Conservation (phyloP, 2,113 vertebrate genomes). For the Xyliphius kryptos region DNA sequence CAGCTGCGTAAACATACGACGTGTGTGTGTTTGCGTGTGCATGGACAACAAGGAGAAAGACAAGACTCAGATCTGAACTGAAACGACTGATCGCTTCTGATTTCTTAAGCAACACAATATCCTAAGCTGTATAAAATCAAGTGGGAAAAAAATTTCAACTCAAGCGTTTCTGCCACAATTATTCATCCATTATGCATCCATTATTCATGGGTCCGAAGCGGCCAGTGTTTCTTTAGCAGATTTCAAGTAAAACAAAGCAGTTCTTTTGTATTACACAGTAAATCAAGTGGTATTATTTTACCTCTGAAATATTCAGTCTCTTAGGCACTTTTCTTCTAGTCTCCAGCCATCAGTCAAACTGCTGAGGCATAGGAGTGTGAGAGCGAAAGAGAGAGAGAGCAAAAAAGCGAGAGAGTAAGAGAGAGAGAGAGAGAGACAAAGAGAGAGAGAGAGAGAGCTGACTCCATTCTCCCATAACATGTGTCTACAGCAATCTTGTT, state of each 20-base stretch:
- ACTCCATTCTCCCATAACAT: slow-evolving; percentile 94
- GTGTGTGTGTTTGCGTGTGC: no score
- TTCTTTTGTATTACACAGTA: slow-evolving; percentile 83
- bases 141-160: no score
- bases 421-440: slow-evolving; percentile 78
- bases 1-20: no score
- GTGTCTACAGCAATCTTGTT: slow-evolving; percentile 97
- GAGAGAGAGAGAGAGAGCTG: slow-evolving; percentile 67
- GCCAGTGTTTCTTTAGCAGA: no score
- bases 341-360: slow-evolving; percentile 87
- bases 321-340: slow-evolving; percentile 91
- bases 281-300: slow-evolving; percentile 98
- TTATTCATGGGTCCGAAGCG: no score
- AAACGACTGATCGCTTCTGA: no score
- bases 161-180: no score
- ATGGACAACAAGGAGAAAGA: no score
- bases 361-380: slow-evolving; percentile 97
- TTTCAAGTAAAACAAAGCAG: slow-evolving; percentile 74
- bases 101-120: no score
- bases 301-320: slow-evolving; percentile 96
- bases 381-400: slow-evolving; percentile 70
- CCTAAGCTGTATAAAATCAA: no score
- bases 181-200: no score
- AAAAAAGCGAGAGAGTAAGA: slow-evolving; percentile 83
- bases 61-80: no score